Conservation (phyloP, 2,797 vertebrate species). For the Geotrypetes seraphini region DNA sequence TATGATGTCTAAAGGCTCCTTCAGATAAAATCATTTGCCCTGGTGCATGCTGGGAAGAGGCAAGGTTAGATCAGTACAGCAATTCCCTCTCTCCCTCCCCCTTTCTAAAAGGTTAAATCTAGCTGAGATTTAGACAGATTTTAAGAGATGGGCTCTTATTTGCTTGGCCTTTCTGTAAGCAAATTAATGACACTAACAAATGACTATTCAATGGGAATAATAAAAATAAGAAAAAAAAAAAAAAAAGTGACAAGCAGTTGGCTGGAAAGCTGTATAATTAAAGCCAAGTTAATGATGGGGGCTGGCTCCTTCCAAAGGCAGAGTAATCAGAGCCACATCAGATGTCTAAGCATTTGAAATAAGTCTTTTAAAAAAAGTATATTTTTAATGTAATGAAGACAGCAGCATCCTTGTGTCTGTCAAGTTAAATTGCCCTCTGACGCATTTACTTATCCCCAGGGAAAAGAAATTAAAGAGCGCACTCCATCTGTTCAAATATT, state of each 20-base stretch:
- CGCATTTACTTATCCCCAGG: not conserved
- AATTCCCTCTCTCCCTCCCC: too few species aligned
- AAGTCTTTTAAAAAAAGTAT: conserved; percentile 1
- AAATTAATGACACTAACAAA: conserved; percentile 17
- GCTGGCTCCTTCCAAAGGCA: not conserved
- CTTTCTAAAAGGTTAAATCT: too few species aligned
- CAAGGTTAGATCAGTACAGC: too few species aligned
- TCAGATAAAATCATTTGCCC: too few species aligned
- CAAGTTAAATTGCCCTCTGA: not conserved
- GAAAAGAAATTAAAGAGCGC: conserved; percentile 6
- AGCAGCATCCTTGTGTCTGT: not conserved
- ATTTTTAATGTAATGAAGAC: not conserved
- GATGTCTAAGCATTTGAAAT: conserved; percentile 1
- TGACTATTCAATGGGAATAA: conserved; percentile 12
- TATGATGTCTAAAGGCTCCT: too few species aligned
- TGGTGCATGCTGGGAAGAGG: too few species aligned
- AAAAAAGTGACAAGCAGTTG: conserved; percentile 12
- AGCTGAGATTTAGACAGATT: too few species aligned
- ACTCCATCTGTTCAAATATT: conserved; percentile 2
- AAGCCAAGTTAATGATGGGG: not conserved
- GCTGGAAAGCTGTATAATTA: conserved; percentile 11
- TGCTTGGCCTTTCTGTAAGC: conserved; percentile 11
- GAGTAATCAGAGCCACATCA: not conserved
- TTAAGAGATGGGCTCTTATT: conserved; percentile 10
- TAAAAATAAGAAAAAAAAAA: not conserved